Percentiles rank a stretch among this genome's conserved stretches.
These are phyloP conservation scores for Neodontobutis hainanensis DNA, from an alignment of 2,113 vertebrate genomes.

Conservation along the genomic window DNA sequence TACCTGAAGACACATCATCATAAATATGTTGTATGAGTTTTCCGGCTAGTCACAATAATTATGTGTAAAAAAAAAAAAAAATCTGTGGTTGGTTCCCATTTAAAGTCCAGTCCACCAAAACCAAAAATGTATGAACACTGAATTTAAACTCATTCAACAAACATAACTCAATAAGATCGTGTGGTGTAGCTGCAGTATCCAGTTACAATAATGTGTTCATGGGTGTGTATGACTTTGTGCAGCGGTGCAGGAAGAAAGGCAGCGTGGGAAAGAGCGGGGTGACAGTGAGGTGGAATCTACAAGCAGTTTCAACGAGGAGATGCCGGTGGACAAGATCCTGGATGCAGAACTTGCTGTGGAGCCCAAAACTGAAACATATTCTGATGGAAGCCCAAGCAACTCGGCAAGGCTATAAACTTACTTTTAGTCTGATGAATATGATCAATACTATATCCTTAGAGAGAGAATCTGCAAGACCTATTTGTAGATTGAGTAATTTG, in stretches of 20 bases:
- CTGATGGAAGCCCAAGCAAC: constrained; percentile 82
- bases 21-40: too few relatives aligned
- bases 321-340: constrained; percentile 96
- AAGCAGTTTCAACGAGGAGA: constrained; percentile 85
- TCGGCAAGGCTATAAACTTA: constrained; percentile 78
- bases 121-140: too few relatives aligned
- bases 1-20: too few relatives aligned
- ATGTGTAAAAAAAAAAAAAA: too few relatives aligned
- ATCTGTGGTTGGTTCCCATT: too few relatives aligned
- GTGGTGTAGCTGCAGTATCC: too few relatives aligned
- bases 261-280: constrained; percentile 88
- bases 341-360: constrained; percentile 94
- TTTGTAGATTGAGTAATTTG: too few relatives aligned
- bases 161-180: too few relatives aligned
- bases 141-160: too few relatives aligned
- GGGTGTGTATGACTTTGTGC: constrained; percentile 16
- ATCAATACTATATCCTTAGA: neutral
- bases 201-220: neutral
- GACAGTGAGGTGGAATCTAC: constrained; percentile 88
- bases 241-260: constrained; percentile 96
- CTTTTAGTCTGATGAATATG: neutral
- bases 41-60: too few relatives aligned
- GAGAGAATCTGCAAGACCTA: too few relatives aligned
- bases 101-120: too few relatives aligned
- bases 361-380: constrained; percentile 88